Percentiles rank a stretch among this genome's conserved stretches.
Conservation (phyloP, 2,797 vertebrate genomes). For the Nannoperca australis region DNA sequence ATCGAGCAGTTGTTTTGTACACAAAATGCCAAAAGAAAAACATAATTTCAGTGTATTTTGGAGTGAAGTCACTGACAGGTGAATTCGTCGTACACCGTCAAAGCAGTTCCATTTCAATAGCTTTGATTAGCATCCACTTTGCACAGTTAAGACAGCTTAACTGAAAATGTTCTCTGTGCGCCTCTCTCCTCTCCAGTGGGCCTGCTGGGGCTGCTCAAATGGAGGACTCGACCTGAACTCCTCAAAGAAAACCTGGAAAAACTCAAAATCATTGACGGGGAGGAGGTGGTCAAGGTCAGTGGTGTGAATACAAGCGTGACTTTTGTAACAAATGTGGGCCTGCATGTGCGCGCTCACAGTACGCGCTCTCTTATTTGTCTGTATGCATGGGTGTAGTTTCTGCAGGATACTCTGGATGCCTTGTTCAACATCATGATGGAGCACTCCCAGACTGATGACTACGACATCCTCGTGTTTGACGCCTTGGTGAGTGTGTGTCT, state of each 20-base stretch:
- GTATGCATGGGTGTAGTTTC: conserved; percentile 85
- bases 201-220: conserved; percentile 94
- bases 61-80: background rate
- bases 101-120: too few species aligned
- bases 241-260: conserved; percentile 95
- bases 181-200: conserved; percentile 86
- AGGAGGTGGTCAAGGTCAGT: conserved; percentile 97
- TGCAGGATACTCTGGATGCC: conserved; percentile 97
- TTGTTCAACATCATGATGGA: conserved; percentile 99
- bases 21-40: background rate
- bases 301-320: background rate
- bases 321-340: too few species aligned
- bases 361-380: too few species aligned
- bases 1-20: background rate
- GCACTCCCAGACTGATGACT: conserved; percentile 93
- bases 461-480: conserved; percentile 98
- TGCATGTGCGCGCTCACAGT: too few species aligned
- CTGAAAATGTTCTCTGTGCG: conserved; percentile 3
- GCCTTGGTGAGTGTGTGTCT: conserved; percentile 89
- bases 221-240: conserved; percentile 94
- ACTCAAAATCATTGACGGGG: conserved; percentile 95
- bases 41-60: too few species aligned
- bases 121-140: conserved; percentile 5
- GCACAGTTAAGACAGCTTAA: background rate
- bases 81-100: too few species aligned